Conservation (phyloP, 2,888 invertebrate species). For the Dyspetes luteomarginatus region DNA sequence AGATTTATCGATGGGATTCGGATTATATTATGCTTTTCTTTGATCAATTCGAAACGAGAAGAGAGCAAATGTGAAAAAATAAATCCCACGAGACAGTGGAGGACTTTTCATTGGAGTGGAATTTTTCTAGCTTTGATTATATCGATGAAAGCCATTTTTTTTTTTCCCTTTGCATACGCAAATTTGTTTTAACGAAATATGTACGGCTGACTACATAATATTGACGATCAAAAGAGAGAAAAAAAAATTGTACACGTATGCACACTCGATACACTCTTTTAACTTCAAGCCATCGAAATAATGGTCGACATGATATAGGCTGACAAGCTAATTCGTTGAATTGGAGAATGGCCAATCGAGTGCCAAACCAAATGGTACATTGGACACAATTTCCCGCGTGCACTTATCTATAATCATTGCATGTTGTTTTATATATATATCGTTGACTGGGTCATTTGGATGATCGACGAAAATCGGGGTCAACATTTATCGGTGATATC, state of each 20-base stretch:
- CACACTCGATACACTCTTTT: not conserved
- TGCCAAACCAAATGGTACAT: slow-evolving; percentile 12
- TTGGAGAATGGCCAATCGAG: slow-evolving; percentile 26
- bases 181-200: not conserved
- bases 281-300: slow-evolving; percentile 8
- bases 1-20: not conserved
- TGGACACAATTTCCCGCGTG: not conserved
- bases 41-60: not conserved
- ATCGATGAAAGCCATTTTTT: not conserved
- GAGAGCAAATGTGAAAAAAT: not conserved
- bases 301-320: not conserved
- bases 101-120: not conserved
- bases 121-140: not conserved
- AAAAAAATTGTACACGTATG: too few species aligned
- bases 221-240: too few species aligned
- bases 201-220: not conserved
- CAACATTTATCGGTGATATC: not conserved
- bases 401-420: not conserved
- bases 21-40: not conserved
- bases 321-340: slow-evolving; percentile 1
- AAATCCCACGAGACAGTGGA: not conserved
- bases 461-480: not conserved
- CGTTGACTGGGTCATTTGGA: not conserved
- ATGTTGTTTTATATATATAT: not conserved
- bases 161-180: not conserved